Evolutionary conservation across 2,888 invertebrate species (phyloP), one percentile per base, ranked within the genome.

Genomic region (Diloba caeruleocephala): DNA sequence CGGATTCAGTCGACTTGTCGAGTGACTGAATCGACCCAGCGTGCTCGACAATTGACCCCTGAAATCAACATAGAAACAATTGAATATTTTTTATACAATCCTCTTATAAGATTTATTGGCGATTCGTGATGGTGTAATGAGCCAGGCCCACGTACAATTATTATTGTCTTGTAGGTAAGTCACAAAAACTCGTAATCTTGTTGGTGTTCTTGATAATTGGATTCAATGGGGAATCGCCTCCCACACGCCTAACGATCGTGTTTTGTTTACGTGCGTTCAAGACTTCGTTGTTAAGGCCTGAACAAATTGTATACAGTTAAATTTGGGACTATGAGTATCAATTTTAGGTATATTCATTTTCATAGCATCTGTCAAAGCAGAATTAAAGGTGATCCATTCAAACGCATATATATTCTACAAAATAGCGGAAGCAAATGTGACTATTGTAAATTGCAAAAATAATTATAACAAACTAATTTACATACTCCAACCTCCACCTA

Each of bases 11-110:
- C 97, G 95, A 82, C 96, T 95, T 37, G 96, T 96, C 14, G 97
- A 96, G 89, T 97, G 97, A 93, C 97, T 97, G 90, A 97, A 96
- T 66, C 97, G 95, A 56, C 97, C 97, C 76, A 97, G 93, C 26
- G 97, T 97, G 74, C 96, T 96, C 74, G 95, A 95, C 82, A 95
- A 95, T 81, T 95, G 95, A 67, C 95, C 95, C 90, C 96, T 96
- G 94, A 67, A 95, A 89, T 92, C 79, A 86, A 84, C 57, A 68
- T 42, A 79, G 74, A 77, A 72, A 74, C 71, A 74, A 74, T 66
- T 72, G 63, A 62, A 62, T 66, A 67, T 61, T 72, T 75, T 79
- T 75, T 76, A 49, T 58, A 65, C 39, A 39, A 55, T 69, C 68
- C 54, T 14, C 52, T 50, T 71, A 68, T 70, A 77, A 66, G 71